Conservation (phyloP, 2,888 invertebrate genomes). For the Drosophila robusta region DNA sequence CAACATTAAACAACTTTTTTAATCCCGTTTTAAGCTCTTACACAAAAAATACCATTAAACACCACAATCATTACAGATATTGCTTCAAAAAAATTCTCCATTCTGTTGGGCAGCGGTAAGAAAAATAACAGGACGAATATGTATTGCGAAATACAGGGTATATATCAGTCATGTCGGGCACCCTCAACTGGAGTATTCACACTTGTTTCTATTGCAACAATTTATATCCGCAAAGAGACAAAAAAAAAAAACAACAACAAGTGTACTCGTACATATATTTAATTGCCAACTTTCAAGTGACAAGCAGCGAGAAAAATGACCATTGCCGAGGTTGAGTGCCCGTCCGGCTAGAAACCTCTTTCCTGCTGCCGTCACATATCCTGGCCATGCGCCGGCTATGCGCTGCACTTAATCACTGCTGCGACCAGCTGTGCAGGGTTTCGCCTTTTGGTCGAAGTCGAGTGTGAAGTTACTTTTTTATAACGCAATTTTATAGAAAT, state of each 20-base stretch:
- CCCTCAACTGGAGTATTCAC: not conserved
- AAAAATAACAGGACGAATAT: no score
- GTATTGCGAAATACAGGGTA: not conserved
- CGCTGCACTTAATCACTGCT: conserved; percentile 77
- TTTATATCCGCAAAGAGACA: conserved; percentile 59
- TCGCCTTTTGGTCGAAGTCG: conserved; percentile 41
- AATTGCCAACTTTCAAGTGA: conserved; percentile 80
- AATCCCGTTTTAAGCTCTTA: no score
- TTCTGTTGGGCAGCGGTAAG: no score
- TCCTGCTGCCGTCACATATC: conserved; percentile 54
- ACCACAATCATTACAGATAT: no score
- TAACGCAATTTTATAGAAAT: conserved; percentile 35
- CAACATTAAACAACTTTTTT: no score
- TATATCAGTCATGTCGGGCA: not conserved
- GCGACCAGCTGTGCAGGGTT: conserved; percentile 57
- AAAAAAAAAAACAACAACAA: conserved; percentile 30
- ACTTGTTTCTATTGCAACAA: conserved; percentile 45
- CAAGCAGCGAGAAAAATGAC: conserved; percentile 74
- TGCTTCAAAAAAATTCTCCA: no score
- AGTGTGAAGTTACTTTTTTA: conserved; percentile 26
- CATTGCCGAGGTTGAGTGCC: conserved; percentile 50
- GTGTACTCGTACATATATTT: conserved; percentile 57
- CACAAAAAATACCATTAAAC: no score
- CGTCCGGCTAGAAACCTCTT: conserved; percentile 44
- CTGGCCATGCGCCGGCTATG: conserved; percentile 17